Evolutionary conservation across 2,113 vertebrate genomes (phyloP), one percentile per base, ranked within the genome.

Genomic region (Dicrurus megarhynchus): DNA sequence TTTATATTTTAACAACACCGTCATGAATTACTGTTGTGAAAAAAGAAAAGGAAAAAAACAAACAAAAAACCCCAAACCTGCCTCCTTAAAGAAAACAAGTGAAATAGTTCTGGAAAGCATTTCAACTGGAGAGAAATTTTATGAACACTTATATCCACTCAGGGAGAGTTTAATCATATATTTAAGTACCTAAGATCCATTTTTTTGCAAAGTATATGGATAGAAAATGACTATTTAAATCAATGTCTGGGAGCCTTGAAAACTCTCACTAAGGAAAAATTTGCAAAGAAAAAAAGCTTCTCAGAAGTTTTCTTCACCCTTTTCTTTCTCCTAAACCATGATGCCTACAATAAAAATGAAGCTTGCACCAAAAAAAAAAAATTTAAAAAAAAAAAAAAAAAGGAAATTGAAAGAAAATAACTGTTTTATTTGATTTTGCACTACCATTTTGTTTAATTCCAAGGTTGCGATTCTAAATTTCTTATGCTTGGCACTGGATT

Each of bases 61-160:
- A 5, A 35, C 3, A 7, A 11, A 16, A 12, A 17, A 18, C 16
- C 10, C 4, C 10, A n/a, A 50, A 10, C 9, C 24, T 6, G 4
- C 8, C 5, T 56, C 6, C 9, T 42, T 52, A 44, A 73, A 71
- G 22, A 74, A 70, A 82, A 46, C 6, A n/a, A 67, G 4, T 42
- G 5, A 59, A 91, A 77, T 26, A 81, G 13, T 28, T 84, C 64
- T 52, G 33, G 13, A 42, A 93, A 55, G 1, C 3, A 15, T 64
- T 59, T 60, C 7, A 80, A 11, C 11, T 13, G 18, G 8, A 75
- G 2, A 64, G 0, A 77, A 89, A 64, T 28, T 56, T 60, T 91
- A 46, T 46, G 28, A 67, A 37, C 7, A 23, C 0, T 56, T 91
- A 41, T 37, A 52, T 32, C 12, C 12, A 84, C 10, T 5, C 27